These are phyloP conservation scores for Lateolabrax maculatus DNA, from an alignment of 2,797 vertebrate genomes.

Conservation along the genomic window DNA sequence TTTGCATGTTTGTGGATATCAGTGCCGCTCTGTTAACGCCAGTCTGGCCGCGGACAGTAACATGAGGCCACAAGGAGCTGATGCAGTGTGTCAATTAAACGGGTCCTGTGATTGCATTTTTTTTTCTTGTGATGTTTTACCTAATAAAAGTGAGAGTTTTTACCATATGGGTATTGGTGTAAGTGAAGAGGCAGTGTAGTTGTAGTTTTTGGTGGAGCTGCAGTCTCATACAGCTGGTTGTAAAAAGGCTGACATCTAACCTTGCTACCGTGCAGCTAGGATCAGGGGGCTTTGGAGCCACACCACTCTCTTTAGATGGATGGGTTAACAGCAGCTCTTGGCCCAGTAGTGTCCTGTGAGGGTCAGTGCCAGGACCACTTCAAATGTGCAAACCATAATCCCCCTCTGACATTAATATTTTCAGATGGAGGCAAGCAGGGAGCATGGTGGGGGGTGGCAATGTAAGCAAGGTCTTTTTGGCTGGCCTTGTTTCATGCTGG, in stretches of 20 bases:
- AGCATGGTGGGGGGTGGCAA: slow-evolving; percentile 46
- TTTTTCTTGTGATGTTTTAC: slow-evolving; percentile 55
- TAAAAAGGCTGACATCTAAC: slow-evolving; percentile 78
- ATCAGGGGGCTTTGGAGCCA: slow-evolving; percentile 75
- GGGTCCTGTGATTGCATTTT: slow-evolving; percentile 55
- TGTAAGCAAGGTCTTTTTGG: slow-evolving; percentile 77
- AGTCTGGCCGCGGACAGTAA: slow-evolving; percentile 89
- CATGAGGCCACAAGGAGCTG: slow-evolving; percentile 83
- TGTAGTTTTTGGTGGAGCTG: slow-evolving; percentile 45
- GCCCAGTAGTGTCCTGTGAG: slow-evolving; percentile 61
- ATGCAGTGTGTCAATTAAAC: slow-evolving; percentile 83
- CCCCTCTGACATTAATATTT: slow-evolving; percentile 79
- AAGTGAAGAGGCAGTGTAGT: slow-evolving; percentile 16
- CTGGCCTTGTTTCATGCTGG: slow-evolving; percentile 84
- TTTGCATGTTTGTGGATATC: slow-evolving; percentile 87
- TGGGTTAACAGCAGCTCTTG: slow-evolving; percentile 61
- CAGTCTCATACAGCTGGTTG: slow-evolving; percentile 78
- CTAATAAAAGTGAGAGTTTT: slow-evolving; percentile 50
- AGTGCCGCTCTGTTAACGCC: slow-evolving; percentile 84
- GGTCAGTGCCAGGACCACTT: slow-evolving; percentile 74
- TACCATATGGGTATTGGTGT: slow-evolving; percentile 55
- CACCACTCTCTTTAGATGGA: slow-evolving; percentile 70
- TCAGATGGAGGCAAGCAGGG: slow-evolving; percentile 73
- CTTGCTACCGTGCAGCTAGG: slow-evolving; percentile 70
- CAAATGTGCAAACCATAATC: slow-evolving; percentile 82